Base-by-base conservation (phyloP, 1,140 invertebrate species). In the Nasonia giraulti region DNA sequence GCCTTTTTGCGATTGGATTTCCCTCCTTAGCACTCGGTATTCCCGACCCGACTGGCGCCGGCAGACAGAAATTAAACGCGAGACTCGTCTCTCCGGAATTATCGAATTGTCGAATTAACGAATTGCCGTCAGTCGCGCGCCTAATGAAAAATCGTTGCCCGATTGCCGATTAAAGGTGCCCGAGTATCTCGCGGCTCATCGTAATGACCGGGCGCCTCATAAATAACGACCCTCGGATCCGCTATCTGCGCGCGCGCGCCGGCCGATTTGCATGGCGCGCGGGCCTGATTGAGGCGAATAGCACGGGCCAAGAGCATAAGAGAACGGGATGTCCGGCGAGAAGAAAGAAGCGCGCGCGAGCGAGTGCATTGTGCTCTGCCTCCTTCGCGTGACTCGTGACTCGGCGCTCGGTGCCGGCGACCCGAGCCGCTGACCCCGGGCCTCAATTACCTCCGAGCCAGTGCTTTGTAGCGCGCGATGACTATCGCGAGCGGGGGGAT, bases 161-260 rank as follows among this genome's bases (percentile, higher is more conserved):
- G 23, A 76, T 85, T 55, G 76, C 76, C 80, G 84, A 71, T 71
- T 40, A 80, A 47, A 44, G 5, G 50, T 62, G 76, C 76, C 0
- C 1, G 2, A 27, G 23, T 27, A 27, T 27, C 27, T 27, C 27
- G 27, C 27, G 27, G 27, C 27, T 27, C 27, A 27, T 27, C 27
- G 27, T 27, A 27, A 27, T 27, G 27, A 27, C 90, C 89, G 87
- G 87, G 87, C 89, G 89, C 87, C 87, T 90, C 90, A 89, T 93
- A 93, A 92, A 93, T 93, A 92, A 93, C 23, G 0, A 0, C 23
- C 0, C 23, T 0, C 23, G 23, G 23, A 27, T 27, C 23, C 23
- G 23, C 23, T 27, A 27, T 27, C 23, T 27, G 23, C 23, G 23
- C 23, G 23, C 23, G 23, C 23, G n/a, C n/a, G n/a, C n/a, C 23